Conservation (phyloP, 2,113 vertebrate genomes). For the Apeltes quadracus region DNA sequence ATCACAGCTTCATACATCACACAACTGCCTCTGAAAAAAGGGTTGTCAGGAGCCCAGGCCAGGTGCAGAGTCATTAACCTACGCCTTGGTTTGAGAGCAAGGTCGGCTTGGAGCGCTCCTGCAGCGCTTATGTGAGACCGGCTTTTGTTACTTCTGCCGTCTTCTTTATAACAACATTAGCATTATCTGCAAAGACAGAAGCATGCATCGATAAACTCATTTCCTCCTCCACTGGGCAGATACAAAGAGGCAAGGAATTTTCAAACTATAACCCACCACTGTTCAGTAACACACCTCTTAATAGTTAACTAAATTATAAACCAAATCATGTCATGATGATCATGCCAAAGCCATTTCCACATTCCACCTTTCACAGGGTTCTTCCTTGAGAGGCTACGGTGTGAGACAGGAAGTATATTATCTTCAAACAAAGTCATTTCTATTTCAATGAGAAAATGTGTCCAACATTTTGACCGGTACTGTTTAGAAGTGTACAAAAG, state of each 20-base stretch:
- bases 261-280: constrained; percentile 23
- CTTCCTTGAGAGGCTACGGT: background rate
- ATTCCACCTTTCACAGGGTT: background rate
- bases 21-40: constrained; percentile 81
- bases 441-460: too few relatives aligned
- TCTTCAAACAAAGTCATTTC: too few relatives aligned
- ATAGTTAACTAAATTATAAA: constrained; percentile 8
- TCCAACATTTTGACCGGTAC: too few relatives aligned
- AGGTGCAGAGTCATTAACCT: constrained; percentile 91
- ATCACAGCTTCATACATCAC: constrained; percentile 90
- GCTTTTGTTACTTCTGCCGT: constrained; percentile 72
- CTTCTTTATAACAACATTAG: constrained; percentile 67
- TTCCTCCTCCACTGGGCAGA: constrained; percentile 51
- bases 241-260: constrained; percentile 31
- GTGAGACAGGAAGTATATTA: background rate
- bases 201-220: constrained; percentile 72
- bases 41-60: constrained; percentile 84
- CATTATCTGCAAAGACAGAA: constrained; percentile 58
- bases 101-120: constrained; percentile 84
- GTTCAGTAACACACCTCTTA: constrained; percentile 13
- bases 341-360: background rate
- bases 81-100: constrained; percentile 79
- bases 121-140: constrained; percentile 70
- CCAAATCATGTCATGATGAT: background rate
- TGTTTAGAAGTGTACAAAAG: background rate